These are phyloP conservation scores for Steatornis caripensis DNA, from an alignment of 2,113 vertebrate species.

Conservation along the genomic window DNA sequence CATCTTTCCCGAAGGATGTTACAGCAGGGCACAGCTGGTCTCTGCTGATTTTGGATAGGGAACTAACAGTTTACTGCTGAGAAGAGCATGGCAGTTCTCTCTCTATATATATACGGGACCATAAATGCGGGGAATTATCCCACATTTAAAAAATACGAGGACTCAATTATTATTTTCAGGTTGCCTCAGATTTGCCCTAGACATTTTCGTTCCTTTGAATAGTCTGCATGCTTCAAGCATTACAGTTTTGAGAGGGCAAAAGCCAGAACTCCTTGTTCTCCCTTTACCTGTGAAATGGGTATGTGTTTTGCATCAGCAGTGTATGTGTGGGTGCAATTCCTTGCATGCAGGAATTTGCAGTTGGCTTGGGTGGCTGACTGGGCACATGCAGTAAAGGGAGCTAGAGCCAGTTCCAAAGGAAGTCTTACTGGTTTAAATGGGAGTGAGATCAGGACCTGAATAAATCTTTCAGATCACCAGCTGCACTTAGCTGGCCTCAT, in stretches of 20 bases:
- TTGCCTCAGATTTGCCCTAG: background rate
- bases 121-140: background rate
- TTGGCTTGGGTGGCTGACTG: background rate
- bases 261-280: background rate
- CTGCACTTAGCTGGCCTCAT: constrained; percentile 43
- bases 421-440: constrained; percentile 55
- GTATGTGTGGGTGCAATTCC: background rate
- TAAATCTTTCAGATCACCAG: constrained; percentile 51
- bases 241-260: background rate
- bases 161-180: background rate
- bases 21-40: background rate
- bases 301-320: background rate
- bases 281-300: background rate
- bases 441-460: background rate
- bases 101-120: background rate
- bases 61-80: background rate
- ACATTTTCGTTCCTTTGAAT: background rate
- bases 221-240: background rate
- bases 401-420: background rate
- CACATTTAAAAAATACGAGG: background rate
- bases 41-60: background rate
- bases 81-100: background rate
- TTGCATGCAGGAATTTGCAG: background rate
- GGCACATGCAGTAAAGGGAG: background rate
- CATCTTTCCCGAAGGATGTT: background rate